Percentiles rank a stretch among this genome's conserved stretches.
These are phyloP conservation scores for Oreochromis spilurus DNA, from an alignment of 2,113 vertebrate genomes.

Conservation along the genomic window DNA sequence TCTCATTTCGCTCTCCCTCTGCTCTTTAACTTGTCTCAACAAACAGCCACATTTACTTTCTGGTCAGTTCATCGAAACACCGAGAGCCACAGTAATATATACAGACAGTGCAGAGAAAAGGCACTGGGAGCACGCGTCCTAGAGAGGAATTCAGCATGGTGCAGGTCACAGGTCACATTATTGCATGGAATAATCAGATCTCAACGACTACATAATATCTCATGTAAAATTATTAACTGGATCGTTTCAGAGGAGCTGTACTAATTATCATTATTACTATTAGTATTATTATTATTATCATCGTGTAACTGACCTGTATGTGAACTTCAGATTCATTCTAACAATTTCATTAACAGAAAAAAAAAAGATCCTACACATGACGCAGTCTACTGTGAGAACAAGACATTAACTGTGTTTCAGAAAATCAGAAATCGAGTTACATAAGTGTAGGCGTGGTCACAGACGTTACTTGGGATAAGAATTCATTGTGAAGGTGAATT, in stretches of 20 bases:
- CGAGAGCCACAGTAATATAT: background rate
- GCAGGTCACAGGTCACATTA: background rate
- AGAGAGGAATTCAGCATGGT: background rate
- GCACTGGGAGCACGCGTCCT: background rate
- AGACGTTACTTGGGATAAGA: background rate
- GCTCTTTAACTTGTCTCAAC: slow-evolving; percentile 6
- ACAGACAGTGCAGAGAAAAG: background rate
- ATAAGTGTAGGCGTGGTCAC: background rate
- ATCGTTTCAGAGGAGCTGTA: background rate
- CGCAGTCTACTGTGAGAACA: background rate
- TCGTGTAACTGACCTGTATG: background rate
- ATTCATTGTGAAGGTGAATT: background rate
- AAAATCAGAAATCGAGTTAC: background rate
- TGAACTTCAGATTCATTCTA: background rate
- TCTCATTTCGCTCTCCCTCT: background rate
- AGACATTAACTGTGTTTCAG: background rate
- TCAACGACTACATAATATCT: background rate
- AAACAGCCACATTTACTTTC: slow-evolving; percentile 7
- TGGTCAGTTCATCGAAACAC: background rate
- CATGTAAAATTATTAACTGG: background rate
- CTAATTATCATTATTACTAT: background rate
- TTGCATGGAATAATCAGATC: background rate
- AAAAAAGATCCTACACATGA: background rate
- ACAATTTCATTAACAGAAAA: background rate
- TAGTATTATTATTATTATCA: background rate